Conservation (phyloP, 2,113 vertebrate genomes). For the Grallaria varia region DNA sequence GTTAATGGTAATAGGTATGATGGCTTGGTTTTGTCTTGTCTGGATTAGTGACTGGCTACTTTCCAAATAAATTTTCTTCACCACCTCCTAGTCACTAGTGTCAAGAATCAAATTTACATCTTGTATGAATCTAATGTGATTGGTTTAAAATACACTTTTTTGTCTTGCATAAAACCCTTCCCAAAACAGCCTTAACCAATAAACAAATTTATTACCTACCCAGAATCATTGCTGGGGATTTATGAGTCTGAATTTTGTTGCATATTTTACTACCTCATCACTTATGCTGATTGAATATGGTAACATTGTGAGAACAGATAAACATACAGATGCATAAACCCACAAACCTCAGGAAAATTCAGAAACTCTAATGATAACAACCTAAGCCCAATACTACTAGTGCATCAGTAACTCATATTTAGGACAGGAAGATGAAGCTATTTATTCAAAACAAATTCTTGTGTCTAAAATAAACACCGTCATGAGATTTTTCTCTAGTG, state of each 20-base stretch:
- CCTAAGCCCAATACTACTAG: neutral
- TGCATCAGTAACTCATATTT: neutral
- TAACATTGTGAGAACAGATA: neutral
- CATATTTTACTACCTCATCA: neutral
- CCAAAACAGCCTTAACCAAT: neutral
- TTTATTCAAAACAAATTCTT: neutral
- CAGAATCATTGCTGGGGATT: neutral
- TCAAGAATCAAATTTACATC: neutral
- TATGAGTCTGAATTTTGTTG: neutral
- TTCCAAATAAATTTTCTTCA: neutral
- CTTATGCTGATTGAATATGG: neutral
- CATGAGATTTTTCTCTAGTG: neutral
- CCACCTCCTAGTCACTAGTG: neutral
- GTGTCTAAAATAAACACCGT: neutral
- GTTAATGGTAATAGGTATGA: neutral
- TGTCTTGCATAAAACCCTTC: neutral
- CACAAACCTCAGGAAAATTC: neutral
- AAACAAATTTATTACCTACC: neutral
- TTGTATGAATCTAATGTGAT: neutral
- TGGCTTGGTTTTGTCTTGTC: neutral
- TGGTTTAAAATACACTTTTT: neutral
- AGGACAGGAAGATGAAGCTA: neutral
- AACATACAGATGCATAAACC: neutral
- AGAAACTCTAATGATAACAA: neutral
- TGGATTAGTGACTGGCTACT: neutral